Evolutionary conservation across 2,888 invertebrate genomes (phyloP).

Genomic region (Dysmachus trigonus): DNA sequence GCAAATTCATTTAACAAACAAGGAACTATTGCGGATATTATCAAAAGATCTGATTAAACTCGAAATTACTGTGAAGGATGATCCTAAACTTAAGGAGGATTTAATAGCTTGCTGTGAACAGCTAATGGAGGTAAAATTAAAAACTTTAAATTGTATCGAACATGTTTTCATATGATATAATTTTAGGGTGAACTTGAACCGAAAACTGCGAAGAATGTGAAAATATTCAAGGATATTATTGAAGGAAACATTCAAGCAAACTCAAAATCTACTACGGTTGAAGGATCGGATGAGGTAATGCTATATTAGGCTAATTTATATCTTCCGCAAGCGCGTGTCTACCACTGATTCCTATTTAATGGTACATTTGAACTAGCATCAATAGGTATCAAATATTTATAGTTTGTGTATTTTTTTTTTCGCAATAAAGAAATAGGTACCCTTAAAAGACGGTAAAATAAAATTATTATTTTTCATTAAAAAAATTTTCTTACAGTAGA

Average conservation of each 20-base stretch:
- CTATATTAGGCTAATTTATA: background rate
- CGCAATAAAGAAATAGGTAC: too few species aligned
- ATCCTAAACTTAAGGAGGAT: conserved; percentile 55
- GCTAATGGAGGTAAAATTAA: conserved; percentile 54
- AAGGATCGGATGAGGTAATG: conserved; percentile 51
- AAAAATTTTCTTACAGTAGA: too few species aligned
- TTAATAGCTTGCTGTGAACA: conserved; percentile 58
- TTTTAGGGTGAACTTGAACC: conserved; percentile 60
- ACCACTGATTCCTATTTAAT: background rate
- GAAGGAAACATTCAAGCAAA: conserved; percentile 53
- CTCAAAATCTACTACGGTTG: background rate
- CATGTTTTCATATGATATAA: background rate
- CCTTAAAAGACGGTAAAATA: too few species aligned
- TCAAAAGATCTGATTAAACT: conserved; percentile 60
- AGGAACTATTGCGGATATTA: conserved; percentile 60
- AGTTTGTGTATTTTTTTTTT: too few species aligned
- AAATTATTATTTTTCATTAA: too few species aligned
- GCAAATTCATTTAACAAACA: conserved; percentile 59
- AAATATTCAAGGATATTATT: conserved; percentile 58
- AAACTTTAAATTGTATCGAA: background rate
- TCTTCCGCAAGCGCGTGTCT: background rate
- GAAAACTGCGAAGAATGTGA: conserved; percentile 56
- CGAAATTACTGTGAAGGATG: conserved; percentile 56
- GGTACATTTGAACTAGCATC: too few species aligned
- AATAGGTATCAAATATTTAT: too few species aligned